Evolutionary conservation across 2,113 vertebrate species (phyloP).

Genomic region (Atractosteus spatula): DNA sequence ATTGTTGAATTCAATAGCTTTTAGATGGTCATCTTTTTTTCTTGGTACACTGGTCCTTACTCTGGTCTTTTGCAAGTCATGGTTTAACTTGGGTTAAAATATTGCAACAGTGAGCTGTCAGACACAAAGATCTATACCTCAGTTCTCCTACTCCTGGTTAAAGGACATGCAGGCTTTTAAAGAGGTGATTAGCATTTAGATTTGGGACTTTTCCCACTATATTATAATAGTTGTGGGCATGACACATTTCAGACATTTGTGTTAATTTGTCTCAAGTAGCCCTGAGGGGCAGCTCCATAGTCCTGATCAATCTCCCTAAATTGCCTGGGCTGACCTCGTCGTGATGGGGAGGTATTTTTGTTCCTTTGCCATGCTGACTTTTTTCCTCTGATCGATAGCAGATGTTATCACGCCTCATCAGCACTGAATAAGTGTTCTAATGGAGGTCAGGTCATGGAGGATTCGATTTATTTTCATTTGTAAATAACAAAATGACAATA

Average conservation of each 20-base stretch:
- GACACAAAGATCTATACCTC: slow-evolving; percentile 1
- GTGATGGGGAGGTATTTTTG: slow-evolving; percentile 6
- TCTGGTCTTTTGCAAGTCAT: neutral
- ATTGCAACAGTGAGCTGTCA: neutral
- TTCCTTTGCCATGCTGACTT: slow-evolving; percentile 15
- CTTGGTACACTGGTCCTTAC: no score
- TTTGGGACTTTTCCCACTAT: slow-evolving; percentile 29
- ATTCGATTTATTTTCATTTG: slow-evolving; percentile 17
- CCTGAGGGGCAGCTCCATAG: slow-evolving; percentile 28
- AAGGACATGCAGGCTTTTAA: slow-evolving; percentile 30
- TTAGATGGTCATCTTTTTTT: no score
- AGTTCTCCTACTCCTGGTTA: slow-evolving; percentile 13
- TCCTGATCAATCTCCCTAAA: slow-evolving; percentile 39
- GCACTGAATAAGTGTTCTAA: slow-evolving; percentile 13
- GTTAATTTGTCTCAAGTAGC: slow-evolving; percentile 36
- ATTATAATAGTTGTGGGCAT: slow-evolving; percentile 25
- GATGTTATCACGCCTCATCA: slow-evolving; percentile 16
- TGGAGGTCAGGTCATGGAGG: slow-evolving; percentile 17
- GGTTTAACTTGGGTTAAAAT: slow-evolving; percentile 2
- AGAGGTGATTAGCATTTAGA: slow-evolving; percentile 40
- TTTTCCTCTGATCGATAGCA: slow-evolving; percentile 13
- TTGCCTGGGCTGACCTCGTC: slow-evolving; percentile 26
- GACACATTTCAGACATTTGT: slow-evolving; percentile 28
- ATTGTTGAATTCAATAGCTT: no score
- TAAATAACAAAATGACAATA: slow-evolving; percentile 13